A percentile compares a stretch with the other conserved stretches of the same genome.
Conservation (phyloP, 1,140 invertebrate genomes). For the Leguminivora glycinivorella region DNA sequence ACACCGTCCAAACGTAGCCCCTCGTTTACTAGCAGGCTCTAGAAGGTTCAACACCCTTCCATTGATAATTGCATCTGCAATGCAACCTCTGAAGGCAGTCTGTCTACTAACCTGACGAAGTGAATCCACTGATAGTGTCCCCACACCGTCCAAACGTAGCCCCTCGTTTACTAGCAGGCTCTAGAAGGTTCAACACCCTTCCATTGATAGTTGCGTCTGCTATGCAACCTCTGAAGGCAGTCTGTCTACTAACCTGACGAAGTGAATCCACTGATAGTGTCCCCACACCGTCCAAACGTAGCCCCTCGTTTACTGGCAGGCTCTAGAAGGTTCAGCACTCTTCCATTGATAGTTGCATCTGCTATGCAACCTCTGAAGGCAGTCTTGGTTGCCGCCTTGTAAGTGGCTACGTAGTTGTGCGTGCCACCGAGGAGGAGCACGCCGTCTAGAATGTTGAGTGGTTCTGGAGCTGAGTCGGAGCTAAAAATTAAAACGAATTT, state of each 20-base stretch:
- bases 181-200: too few relatives aligned
- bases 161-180: constrained; percentile 11
- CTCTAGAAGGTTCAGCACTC: constrained; percentile 86
- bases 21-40: constrained; percentile 57
- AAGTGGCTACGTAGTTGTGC: constrained; percentile 80
- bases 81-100: constrained; percentile 87
- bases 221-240: too few relatives aligned
- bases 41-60: constrained; percentile 88
- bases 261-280: constrained; percentile 55
- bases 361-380: constrained; percentile 92
- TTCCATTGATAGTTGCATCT: constrained; percentile 91
- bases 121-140: too few relatives aligned
- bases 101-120: too few relatives aligned
- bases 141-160: too few relatives aligned
- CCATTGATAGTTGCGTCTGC: too few relatives aligned
- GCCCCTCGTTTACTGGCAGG: constrained; percentile 60
- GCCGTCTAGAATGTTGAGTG: constrained; percentile 82
- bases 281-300: constrained; percentile 65
- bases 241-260: constrained; percentile 49
- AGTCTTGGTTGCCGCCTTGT: constrained; percentile 57
- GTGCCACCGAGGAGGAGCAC: constrained; percentile 92
- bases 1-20: constrained; percentile 65
- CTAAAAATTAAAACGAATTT: constrained; percentile 46
- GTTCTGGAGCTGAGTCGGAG: constrained; percentile 78
- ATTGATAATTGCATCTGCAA: constrained; percentile 93